A percentile compares a stretch with the other conserved stretches of the same genome.
Evolutionary conservation across 1,140 invertebrate species (phyloP).

Genomic region (Diorhabda sublineata): DNA sequence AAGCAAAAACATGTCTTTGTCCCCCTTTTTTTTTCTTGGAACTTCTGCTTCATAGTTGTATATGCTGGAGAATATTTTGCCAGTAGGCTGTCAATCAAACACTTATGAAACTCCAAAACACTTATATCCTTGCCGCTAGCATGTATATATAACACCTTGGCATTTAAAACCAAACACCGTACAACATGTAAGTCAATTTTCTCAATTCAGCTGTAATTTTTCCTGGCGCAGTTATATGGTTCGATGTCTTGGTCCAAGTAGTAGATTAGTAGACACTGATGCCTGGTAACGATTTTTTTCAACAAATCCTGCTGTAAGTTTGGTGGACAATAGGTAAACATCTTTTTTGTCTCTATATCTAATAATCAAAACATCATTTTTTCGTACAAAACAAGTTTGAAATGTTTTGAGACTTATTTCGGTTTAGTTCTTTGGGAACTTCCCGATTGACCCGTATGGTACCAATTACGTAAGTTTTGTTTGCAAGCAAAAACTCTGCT

Average conservation of each 20-base stretch:
- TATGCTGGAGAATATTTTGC: too few relatives aligned
- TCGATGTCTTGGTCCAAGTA: background rate
- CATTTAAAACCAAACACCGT: background rate
- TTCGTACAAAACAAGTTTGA: background rate
- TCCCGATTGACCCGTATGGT: too few relatives aligned
- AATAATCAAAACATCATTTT: background rate
- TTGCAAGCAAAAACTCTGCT: too few relatives aligned
- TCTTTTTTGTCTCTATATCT: background rate
- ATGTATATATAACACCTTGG: background rate
- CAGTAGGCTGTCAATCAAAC: too few relatives aligned
- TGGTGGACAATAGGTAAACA: background rate
- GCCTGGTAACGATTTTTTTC: background rate
- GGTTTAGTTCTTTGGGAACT: background rate
- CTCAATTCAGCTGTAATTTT: background rate
- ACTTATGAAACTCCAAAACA: too few relatives aligned
- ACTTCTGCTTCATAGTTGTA: too few relatives aligned
- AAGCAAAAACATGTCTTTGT: too few relatives aligned
- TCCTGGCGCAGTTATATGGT: background rate
- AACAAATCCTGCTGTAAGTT: background rate
- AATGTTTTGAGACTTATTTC: background rate
- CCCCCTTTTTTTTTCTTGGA: too few relatives aligned
- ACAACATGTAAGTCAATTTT: background rate
- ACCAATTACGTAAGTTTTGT: too few relatives aligned
- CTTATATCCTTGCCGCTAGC: too few relatives aligned
- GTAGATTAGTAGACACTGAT: background rate